Conservation (phyloP, 2,888 invertebrate genomes). For the Diabrotica balteata region DNA sequence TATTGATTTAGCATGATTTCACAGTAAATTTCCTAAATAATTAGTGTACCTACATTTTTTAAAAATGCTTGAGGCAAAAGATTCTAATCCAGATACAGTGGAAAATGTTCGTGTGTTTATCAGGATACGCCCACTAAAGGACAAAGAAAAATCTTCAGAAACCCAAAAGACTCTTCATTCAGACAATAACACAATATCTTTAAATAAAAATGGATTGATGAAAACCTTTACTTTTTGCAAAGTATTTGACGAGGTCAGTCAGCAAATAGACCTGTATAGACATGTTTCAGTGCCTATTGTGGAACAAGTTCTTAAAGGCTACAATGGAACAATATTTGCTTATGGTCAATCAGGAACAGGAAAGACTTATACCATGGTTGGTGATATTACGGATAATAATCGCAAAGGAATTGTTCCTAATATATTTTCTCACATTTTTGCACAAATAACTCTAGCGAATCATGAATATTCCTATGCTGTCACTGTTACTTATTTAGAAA, state of each 20-base stretch:
- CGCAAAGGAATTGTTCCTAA: slow-evolving; percentile 97
- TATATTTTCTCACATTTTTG: slow-evolving; percentile 98
- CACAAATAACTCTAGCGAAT: slow-evolving; percentile 95
- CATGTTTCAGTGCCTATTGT: slow-evolving; percentile 95
- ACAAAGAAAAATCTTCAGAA: slow-evolving; percentile 66
- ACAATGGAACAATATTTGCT: slow-evolving; percentile 93
- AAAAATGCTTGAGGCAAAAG: too few relatives aligned
- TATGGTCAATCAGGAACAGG: slow-evolving; percentile 96
- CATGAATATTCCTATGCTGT: slow-evolving; percentile 78
- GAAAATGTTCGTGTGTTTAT: slow-evolving; percentile 96
- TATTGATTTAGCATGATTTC: too few relatives aligned
- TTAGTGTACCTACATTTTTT: too few relatives aligned
- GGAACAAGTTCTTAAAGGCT: slow-evolving; percentile 94
- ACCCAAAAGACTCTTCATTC: slow-evolving; percentile 49
- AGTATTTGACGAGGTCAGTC: slow-evolving; percentile 83
- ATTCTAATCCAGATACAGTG: slow-evolving; percentile 14
- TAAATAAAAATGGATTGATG: slow-evolving; percentile 74
- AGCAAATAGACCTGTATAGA: slow-evolving; percentile 91
- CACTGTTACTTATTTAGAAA: slow-evolving; percentile 96
- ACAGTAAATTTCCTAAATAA: too few relatives aligned
- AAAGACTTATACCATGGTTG: slow-evolving; percentile 99
- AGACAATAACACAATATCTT: slow-evolving; percentile 73
- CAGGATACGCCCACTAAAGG: slow-evolving; percentile 88
- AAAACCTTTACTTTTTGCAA: slow-evolving; percentile 91
- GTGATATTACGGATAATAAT: slow-evolving; percentile 85